These are phyloP conservation scores for Gastrophryne carolinensis DNA, from an alignment of 2,797 vertebrate species.

Conservation along the genomic window DNA sequence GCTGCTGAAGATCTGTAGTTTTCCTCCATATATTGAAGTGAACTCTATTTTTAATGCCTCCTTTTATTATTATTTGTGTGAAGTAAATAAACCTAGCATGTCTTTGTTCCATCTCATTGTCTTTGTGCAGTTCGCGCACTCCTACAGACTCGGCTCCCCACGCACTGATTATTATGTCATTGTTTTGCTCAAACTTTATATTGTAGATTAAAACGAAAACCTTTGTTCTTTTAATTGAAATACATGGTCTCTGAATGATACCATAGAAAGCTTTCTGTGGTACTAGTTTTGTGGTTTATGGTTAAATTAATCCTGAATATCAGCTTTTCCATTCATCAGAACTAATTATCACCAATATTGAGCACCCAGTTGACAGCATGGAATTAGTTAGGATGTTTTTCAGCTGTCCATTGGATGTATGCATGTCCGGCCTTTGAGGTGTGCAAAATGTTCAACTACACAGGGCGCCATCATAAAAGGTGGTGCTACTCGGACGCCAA, in stretches of 20 bases:
- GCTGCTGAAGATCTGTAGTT: background rate
- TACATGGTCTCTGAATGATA: background rate
- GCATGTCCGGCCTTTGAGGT: too few relatives aligned
- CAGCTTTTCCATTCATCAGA: too few relatives aligned
- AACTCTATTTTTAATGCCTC: background rate
- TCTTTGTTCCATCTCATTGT: slow-evolving; percentile 18
- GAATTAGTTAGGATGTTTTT: too few relatives aligned
- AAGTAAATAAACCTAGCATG: slow-evolving; percentile 5
- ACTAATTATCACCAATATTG: too few relatives aligned
- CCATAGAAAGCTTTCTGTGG: too few relatives aligned
- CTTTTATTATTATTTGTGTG: slow-evolving; percentile 27
- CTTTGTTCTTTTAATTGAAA: background rate
- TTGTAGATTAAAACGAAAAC: background rate
- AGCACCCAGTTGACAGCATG: too few relatives aligned
- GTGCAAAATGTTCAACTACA: too few relatives aligned
- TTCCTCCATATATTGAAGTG: background rate
- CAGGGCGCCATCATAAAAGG: too few relatives aligned
- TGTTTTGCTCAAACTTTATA: background rate
- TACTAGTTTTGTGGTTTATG: too few relatives aligned
- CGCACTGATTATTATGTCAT: background rate
- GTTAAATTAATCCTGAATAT: too few relatives aligned
- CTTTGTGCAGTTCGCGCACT: background rate
- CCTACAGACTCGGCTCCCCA: background rate
- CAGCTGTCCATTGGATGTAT: too few relatives aligned
- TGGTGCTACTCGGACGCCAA: too few relatives aligned